These are phyloP conservation scores for Kryptolebias marmoratus DNA, from an alignment of 2,113 vertebrate genomes.

Conservation along the genomic window DNA sequence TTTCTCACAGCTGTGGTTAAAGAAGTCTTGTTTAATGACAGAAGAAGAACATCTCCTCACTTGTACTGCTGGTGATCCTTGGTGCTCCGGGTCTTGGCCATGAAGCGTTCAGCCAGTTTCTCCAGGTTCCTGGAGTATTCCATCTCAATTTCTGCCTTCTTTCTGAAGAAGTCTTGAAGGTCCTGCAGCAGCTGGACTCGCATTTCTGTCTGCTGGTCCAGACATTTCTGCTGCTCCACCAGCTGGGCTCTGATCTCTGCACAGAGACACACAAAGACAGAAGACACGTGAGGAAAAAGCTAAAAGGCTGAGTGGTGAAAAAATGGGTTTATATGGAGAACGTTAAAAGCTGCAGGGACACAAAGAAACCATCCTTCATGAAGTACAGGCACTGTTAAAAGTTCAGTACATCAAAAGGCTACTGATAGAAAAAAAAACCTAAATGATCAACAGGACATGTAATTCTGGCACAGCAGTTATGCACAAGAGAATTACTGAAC, in stretches of 20 bases:
- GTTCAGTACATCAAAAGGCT: not conserved
- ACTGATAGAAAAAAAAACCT: not conserved
- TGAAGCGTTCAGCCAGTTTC: slow-evolving; percentile 97
- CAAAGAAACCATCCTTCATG: not conserved
- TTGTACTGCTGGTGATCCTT: slow-evolving; percentile 99
- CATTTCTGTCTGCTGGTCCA: slow-evolving; percentile 98
- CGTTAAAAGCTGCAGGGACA: not conserved
- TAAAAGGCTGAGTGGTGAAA: not conserved
- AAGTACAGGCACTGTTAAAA: not conserved
- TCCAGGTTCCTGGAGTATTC: slow-evolving; percentile 98
- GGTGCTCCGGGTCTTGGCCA: slow-evolving; percentile 98
- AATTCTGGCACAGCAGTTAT: not conserved
- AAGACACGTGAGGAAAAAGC: slow-evolving; percentile 16
- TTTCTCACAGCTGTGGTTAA: too few species aligned
- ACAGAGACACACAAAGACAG: slow-evolving; percentile 28
- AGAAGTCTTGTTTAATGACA: not conserved
- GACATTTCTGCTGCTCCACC: slow-evolving; percentile 96
- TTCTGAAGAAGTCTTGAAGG: slow-evolving; percentile 98
- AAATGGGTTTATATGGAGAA: not conserved
- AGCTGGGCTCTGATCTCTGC: slow-evolving; percentile 96
- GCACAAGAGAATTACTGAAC: not conserved
- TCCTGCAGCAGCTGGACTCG: slow-evolving; percentile 97
- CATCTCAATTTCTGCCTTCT: slow-evolving; percentile 97
- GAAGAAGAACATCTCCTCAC: slow-evolving; percentile 72
- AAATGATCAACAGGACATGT: not conserved